A percentile compares a stretch with the other conserved stretches of the same genome.
Conservation (phyloP, 2,888 invertebrate species). For the Celastrina argiolus region DNA sequence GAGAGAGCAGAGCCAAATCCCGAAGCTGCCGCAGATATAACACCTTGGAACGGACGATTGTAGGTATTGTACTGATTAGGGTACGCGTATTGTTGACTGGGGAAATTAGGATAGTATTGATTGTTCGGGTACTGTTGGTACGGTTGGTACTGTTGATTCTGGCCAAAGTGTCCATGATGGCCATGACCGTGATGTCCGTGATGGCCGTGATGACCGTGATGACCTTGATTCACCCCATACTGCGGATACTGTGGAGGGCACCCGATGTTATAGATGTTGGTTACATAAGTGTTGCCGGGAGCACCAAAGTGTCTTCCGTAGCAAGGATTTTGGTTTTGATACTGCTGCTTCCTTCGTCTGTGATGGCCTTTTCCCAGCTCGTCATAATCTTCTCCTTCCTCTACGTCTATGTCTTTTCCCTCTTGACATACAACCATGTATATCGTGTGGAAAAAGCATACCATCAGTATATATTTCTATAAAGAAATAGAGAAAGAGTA, state of each 20-base stretch:
- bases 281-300: constrained; percentile 58
- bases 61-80: constrained; percentile 26
- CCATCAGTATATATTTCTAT: constrained; percentile 5
- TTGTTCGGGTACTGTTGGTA: not conserved
- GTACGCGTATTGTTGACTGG: constrained; percentile 33
- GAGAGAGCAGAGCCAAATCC: constrained; percentile 74
- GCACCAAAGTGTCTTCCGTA: constrained; percentile 49
- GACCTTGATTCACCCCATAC: constrained; percentile 27
- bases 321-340: constrained; percentile 47
- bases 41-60: constrained; percentile 55
- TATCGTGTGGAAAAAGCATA: constrained; percentile 22
- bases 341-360: constrained; percentile 48
- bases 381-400: constrained; percentile 42
- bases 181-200: constrained; percentile 42
- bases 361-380: constrained; percentile 54
- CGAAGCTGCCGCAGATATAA: constrained; percentile 65
- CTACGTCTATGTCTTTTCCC: constrained; percentile 45
- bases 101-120: constrained; percentile 19
- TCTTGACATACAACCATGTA: constrained; percentile 42
- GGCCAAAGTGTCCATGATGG: constrained; percentile 34
- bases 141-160: constrained; percentile 1
- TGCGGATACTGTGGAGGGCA: constrained; percentile 1
- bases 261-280: constrained; percentile 28
- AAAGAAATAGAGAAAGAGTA: not conserved
- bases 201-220: constrained; percentile 38